phyloP scores from a whole-genome alignment of 2,888 invertebrate species.

The Nebria brevicollis region DNA sequence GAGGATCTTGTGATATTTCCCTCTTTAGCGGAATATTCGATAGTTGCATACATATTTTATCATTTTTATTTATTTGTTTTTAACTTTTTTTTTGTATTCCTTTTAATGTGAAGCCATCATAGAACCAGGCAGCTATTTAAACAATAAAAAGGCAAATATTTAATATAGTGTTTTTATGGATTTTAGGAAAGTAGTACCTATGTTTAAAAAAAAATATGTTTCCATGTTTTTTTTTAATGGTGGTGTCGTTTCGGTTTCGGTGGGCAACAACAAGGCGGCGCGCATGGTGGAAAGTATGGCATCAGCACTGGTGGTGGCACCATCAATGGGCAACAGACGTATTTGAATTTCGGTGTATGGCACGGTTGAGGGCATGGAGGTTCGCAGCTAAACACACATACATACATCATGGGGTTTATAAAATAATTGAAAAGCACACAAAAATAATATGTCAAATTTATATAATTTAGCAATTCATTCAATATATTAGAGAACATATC shows the following conservation, averaged over 20 bases:
- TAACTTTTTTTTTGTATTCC: background rate
- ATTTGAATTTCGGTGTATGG: background rate
- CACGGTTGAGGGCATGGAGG: slow-evolving; percentile 15
- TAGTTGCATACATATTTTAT: background rate
- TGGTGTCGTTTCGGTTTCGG: background rate
- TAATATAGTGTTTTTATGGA: too few relatives aligned
- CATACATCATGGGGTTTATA: too few relatives aligned
- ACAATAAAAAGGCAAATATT: background rate
- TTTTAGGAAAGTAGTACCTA: too few relatives aligned
- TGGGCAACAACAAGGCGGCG: background rate
- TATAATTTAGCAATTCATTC: too few relatives aligned
- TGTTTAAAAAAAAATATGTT: too few relatives aligned
- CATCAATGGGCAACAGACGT: slow-evolving; percentile 22
- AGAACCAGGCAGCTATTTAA: background rate
- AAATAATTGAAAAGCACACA: too few relatives aligned
- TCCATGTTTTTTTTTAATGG: too few relatives aligned
- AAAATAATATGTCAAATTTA: too few relatives aligned
- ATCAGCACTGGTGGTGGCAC: slow-evolving; percentile 30
- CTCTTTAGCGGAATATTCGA: background rate
- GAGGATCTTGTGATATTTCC: background rate
- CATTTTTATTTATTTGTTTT: background rate
- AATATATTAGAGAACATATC: too few relatives aligned
- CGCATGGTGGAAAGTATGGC: slow-evolving; percentile 22
- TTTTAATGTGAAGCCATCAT: background rate
- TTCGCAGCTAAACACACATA: background rate